Base-by-base conservation (phyloP, 2,113 vertebrate genomes). In the Willisornis vidua region DNA sequence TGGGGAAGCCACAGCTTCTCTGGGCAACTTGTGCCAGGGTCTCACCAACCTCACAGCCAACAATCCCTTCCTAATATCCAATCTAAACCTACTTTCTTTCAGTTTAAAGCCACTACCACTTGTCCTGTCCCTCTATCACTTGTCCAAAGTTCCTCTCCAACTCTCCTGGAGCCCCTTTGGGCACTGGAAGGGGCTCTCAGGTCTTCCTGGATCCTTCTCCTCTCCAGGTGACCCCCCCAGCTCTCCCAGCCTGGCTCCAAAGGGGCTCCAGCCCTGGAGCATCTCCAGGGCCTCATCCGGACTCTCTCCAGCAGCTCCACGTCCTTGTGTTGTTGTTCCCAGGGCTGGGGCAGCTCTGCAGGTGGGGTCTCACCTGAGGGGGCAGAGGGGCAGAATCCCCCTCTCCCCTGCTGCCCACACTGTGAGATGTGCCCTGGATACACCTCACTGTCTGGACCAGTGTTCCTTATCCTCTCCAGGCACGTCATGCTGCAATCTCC, bases 281-380 rank as follows among this genome's bases (percentile, higher is more conserved):
- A 61, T 8, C 54, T 41, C n/a, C 0, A 0, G 29, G 28, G 28
- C 0, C 1, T 61, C 14, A 23, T 61, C 62, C 67, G 54, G 61
- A 7, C 3, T 75, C 0, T 0, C 8, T 59, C 45, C 37, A 74
- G 45, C 51, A 73, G 37, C 23, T 3, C 46, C 39, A 14, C 0
- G 0, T 45, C 31, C 17, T 65, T 3, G 11, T 75, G 33, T 4
- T 74, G 8, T 8, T 82, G 52, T 19, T 14, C 3, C 16, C 54
- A 48, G 19, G 0, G 0, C n/a, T 35, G 41, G 48, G 39, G 4
- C 62, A 62, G 54, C 71, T 68, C 39, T 76, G 78, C 48, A 35
- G 39, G 39, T 61, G 48, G 29, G 25, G 5, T 25, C 29, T 70
- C 41, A 55, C 48, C n/a, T 41, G 55, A 54, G 24, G 0, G 19